Conservation (phyloP, 2,888 invertebrate species). For the Tholera decimalis region DNA sequence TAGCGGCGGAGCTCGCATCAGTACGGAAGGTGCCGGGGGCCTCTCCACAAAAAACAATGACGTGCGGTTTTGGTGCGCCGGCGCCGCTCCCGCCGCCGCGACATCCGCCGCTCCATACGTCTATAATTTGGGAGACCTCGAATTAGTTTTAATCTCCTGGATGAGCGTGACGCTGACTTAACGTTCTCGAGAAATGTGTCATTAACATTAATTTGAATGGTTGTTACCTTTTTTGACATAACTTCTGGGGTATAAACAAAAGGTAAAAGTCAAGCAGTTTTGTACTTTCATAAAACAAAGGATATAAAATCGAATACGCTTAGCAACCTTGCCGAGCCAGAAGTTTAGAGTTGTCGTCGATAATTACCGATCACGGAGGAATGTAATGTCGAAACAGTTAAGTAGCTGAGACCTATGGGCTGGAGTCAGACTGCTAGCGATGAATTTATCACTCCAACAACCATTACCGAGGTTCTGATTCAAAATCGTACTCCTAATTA, state of each 20-base stretch:
- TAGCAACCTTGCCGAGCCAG: conserved; percentile 69
- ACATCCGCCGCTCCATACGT: conserved; percentile 86
- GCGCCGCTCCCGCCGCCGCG: conserved; percentile 86
- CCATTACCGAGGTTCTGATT: not conserved
- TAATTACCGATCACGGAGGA: conserved; percentile 78
- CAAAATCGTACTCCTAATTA: not conserved
- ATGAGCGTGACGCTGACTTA: conserved; percentile 88
- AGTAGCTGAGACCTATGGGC: conserved; percentile 68
- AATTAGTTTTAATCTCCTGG: conserved; percentile 89
- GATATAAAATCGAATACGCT: conserved; percentile 69
- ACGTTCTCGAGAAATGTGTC: conserved; percentile 87
- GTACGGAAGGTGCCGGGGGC: conserved; percentile 83
- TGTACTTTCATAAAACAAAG: conserved; percentile 63
- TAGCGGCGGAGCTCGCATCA: conserved; percentile 84
- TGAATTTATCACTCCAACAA: not conserved
- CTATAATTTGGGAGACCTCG: conserved; percentile 90
- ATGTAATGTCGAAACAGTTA: conserved; percentile 83
- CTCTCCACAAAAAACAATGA: conserved; percentile 90
- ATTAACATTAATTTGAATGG: conserved; percentile 89
- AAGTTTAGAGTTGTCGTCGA: conserved; percentile 75
- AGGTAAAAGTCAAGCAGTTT: conserved; percentile 54
- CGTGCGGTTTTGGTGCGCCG: conserved; percentile 88
- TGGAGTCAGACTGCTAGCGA: conserved; percentile 41
- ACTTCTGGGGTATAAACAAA: conserved; percentile 73
- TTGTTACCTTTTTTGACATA: conserved; percentile 79